phyloP scores from a whole-genome alignment of 2,888 invertebrate genomes.

The Buathra laborator region DNA sequence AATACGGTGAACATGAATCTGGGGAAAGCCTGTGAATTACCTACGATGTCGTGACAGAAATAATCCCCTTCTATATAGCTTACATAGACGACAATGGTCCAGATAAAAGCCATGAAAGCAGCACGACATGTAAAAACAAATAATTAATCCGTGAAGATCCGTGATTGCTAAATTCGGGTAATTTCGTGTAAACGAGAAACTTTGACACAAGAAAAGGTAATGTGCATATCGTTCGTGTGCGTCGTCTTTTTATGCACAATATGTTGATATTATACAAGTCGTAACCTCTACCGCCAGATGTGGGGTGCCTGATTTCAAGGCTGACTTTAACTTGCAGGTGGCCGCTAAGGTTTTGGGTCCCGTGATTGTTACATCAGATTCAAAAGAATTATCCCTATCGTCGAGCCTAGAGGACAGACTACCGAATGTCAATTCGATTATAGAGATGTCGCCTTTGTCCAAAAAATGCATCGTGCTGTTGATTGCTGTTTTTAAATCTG shows the following conservation, averaged over 20 bases:
- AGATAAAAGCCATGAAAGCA: neutral
- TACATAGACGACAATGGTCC: neutral
- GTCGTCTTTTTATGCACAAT: too few species aligned
- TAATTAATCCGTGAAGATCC: neutral
- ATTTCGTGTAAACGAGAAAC: neutral
- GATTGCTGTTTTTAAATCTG: neutral
- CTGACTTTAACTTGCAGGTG: neutral
- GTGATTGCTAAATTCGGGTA: neutral
- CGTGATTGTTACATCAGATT: neutral
- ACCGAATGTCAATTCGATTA: neutral
- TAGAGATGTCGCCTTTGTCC: neutral
- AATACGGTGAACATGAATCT: too few species aligned
- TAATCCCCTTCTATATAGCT: neutral
- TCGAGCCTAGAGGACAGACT: neutral
- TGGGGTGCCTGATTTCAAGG: too few species aligned
- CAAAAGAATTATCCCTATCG: neutral
- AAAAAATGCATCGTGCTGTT: neutral
- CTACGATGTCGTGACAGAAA: neutral
- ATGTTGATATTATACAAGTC: neutral
- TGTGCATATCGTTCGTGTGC: neutral
- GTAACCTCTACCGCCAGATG: too few species aligned
- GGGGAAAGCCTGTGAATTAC: neutral
- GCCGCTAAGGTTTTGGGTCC: neutral
- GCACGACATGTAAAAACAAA: neutral
- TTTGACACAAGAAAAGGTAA: neutral